Conservation (phyloP, 30 jellyfish, hydroid and myxozoan species). For the Rhopilema esculentum region DNA sequence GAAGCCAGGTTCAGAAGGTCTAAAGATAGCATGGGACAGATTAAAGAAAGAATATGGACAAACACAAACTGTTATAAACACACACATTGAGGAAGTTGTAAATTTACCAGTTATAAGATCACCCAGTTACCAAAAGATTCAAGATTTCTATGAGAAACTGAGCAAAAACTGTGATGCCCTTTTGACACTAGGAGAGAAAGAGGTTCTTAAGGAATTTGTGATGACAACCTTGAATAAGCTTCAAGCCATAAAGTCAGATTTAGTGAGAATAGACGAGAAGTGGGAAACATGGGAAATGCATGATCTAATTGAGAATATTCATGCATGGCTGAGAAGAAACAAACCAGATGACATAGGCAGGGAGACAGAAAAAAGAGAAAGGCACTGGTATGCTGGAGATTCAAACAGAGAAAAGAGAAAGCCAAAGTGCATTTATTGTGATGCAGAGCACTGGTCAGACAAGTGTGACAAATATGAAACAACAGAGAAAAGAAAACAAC, state of each 20-base stretch:
- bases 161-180: too few species aligned
- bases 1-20: slow-evolving; percentile 22
- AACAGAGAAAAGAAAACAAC: slow-evolving; percentile 11
- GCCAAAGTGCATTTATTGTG: slow-evolving; percentile 46
- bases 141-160: slow-evolving; percentile 40
- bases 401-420: slow-evolving; percentile 2
- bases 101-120: slow-evolving; percentile 1
- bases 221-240: slow-evolving; percentile 22
- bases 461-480: slow-evolving; percentile 8
- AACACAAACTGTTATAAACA: slow-evolving; percentile 25
- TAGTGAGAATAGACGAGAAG: too few species aligned
- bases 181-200: slow-evolving; percentile 29
- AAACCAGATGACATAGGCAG: not conserved
- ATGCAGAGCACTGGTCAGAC: slow-evolving; percentile 41
- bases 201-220: slow-evolving; percentile 19
- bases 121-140: not conserved
- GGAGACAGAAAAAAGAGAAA: slow-evolving; percentile 7
- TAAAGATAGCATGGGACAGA: slow-evolving; percentile 33
- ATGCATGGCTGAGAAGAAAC: slow-evolving; percentile 39
- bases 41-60: slow-evolving; percentile 41
- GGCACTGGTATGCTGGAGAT: slow-evolving; percentile 49
- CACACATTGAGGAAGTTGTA: slow-evolving; percentile 30
- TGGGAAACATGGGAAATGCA: slow-evolving; percentile 51
- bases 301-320: slow-evolving; percentile 20
- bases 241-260: slow-evolving; percentile 21